These are phyloP conservation scores for Phengaris alcon DNA, from an alignment of 2,888 invertebrate genomes.

Conservation along the genomic window DNA sequence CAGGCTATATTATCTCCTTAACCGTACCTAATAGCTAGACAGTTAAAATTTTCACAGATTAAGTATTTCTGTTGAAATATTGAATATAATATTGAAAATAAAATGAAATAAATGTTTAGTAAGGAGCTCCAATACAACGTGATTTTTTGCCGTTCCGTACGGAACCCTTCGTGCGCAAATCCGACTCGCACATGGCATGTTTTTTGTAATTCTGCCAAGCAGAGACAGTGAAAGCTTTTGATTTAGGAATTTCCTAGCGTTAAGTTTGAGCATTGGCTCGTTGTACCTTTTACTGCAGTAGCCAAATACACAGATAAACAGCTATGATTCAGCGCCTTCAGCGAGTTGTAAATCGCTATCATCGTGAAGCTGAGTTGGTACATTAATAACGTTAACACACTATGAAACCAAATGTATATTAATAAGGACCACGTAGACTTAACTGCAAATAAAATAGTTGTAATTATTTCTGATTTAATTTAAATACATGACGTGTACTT, in stretches of 20 bases:
- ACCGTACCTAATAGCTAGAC: no score
- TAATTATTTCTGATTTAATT: no score
- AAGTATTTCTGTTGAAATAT: no score
- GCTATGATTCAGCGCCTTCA: background rate
- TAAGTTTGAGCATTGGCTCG: background rate
- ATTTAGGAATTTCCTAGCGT: background rate
- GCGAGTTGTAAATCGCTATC: background rate
- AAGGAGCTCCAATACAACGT: rapidly evolving
- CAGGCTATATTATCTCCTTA: no score
- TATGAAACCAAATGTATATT: background rate
- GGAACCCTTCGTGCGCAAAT: no score
- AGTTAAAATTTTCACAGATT: no score
- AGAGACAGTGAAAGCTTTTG: background rate
- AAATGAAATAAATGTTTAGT: no score
- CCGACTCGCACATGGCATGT: no score
- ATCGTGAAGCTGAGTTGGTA: background rate
- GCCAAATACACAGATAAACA: background rate
- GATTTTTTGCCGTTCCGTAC: no score
- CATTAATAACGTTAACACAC: background rate
- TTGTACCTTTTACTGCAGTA: background rate
- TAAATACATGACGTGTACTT: rapidly evolving
- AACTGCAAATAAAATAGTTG: background rate
- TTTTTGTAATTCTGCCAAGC: no score
- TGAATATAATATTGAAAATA: no score
- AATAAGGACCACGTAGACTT: background rate